These are phyloP conservation scores for Cephus pygmeus DNA, from an alignment of 2,888 invertebrate species.

Conservation along the genomic window DNA sequence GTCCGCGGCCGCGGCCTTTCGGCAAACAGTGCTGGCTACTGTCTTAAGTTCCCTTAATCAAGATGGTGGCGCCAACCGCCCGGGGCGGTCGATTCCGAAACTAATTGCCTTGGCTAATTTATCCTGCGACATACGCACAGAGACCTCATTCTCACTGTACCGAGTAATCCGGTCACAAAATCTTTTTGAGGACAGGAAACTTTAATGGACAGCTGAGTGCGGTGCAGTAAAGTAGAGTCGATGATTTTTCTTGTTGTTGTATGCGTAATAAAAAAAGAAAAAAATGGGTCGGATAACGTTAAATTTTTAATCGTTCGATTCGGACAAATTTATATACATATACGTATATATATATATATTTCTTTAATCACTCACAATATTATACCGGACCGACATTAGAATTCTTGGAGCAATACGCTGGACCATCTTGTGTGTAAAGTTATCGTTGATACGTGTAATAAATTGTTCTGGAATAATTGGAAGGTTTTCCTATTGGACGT, in stretches of 20 bases:
- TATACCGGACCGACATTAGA: background rate
- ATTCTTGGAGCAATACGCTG: background rate
- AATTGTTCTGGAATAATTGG: background rate
- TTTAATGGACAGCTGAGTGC: slow-evolving; percentile 19
- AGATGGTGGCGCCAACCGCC: slow-evolving; percentile 66
- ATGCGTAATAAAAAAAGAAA: background rate
- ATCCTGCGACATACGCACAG: slow-evolving; percentile 54
- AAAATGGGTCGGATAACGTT: background rate
- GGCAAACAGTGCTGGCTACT: slow-evolving; percentile 65
- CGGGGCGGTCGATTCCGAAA: slow-evolving; percentile 63
- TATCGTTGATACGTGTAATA: background rate
- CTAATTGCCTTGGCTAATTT: slow-evolving; percentile 66
- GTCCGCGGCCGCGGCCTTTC: slow-evolving; percentile 59
- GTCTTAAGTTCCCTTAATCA: slow-evolving; percentile 59
- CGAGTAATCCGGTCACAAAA: slow-evolving; percentile 41
- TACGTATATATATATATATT: background rate
- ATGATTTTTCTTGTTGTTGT: background rate
- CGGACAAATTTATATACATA: background rate
- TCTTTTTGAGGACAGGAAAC: slow-evolving; percentile 26
- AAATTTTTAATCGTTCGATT: background rate
- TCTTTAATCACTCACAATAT: background rate
- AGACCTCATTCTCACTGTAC: slow-evolving; percentile 50
- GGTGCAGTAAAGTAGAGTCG: background rate
- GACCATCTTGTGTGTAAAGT: background rate
- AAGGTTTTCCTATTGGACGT: background rate